These are phyloP conservation scores for Pleuronectes platessa DNA, from an alignment of 2,113 vertebrate species.

Conservation along the genomic window DNA sequence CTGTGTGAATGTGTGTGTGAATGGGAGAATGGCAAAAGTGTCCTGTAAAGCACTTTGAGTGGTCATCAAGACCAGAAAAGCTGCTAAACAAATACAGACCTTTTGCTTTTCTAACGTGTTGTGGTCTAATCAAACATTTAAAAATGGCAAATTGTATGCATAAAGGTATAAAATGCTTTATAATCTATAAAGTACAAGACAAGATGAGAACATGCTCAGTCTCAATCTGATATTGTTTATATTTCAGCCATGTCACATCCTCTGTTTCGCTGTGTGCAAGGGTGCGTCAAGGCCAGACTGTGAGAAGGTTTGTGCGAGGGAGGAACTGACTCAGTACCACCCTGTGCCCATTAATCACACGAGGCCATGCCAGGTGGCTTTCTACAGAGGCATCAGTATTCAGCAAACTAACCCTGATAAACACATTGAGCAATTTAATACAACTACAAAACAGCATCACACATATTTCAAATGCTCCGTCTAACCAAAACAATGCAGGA, in stretches of 20 bases:
- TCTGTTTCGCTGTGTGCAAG: background rate
- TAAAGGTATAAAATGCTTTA: background rate
- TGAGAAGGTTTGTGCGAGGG: constrained; percentile 53
- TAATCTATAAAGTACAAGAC: background rate
- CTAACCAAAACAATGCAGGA: constrained; percentile 4
- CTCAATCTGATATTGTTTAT: background rate
- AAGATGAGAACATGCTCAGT: background rate
- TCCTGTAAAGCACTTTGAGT: too few species aligned
- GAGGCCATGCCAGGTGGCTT: constrained; percentile 47
- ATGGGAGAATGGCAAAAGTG: too few species aligned
- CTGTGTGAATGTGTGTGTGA: too few species aligned
- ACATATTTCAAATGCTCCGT: constrained; percentile 13
- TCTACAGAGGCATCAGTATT: constrained; percentile 50
- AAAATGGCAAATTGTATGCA: too few species aligned
- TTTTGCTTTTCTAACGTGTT: too few species aligned
- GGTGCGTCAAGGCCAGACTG: constrained; percentile 28
- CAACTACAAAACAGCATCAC: constrained; percentile 15
- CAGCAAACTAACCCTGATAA: constrained; percentile 38
- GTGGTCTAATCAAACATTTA: too few species aligned
- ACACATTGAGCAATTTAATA: constrained; percentile 19
- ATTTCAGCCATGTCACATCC: background rate
- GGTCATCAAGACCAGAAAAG: too few species aligned
- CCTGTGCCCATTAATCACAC: constrained; percentile 70
- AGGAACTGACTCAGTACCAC: constrained; percentile 66
- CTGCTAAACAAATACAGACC: too few species aligned